Base-by-base conservation (phyloP, 1,140 invertebrate species). In the Bombus haemorrhoidalis region DNA sequence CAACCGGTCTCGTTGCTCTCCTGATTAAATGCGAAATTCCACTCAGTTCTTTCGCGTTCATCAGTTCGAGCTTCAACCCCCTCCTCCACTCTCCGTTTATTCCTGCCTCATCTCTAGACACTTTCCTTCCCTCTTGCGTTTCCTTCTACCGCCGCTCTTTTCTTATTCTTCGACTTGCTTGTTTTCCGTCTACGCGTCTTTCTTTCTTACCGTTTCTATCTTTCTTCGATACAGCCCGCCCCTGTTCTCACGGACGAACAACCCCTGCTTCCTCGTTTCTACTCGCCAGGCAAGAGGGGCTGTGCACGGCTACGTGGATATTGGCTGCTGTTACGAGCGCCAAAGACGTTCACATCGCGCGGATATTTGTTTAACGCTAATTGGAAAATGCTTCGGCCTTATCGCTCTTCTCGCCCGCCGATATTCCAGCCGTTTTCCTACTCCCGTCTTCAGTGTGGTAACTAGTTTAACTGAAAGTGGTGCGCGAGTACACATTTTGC, bases 1-100 rank as follows among this genome's bases (percentile, higher is more conserved):
- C 75, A 79, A 47, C 81, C 74, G 66, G 68, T 83, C 90, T 91
- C 88, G 83, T 90, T 92, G 86, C 88, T 89, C 89, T 85, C 79
- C 89, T 93, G 91, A 93, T 93, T 93, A 93, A 93, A 93, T 93
- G 90, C 91, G 89, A 92, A 92, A 93, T 93, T 93, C 91, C 89
- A 86, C 91, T 86, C 88, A 86, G 86, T 92, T 91, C 91, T 92
- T 92, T 91, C 91, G 85, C 87, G 86, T 85, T 85, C 86, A 90
- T 90, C 88, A 81, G 87, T 86, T 90, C 82, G 62, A 75, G 68
- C 78, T 73, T 32, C 66, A 59, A 53, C 73, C 39, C 73, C 37
- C 74, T 5, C 66, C 79, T n/a, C 47, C 47, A 22, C 18, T 18
- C 69, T 12, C 59, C 86, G 68, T 64, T 59, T 73, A 32, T 77